A percentile compares a stretch with the other conserved stretches of the same genome.
Conservation (phyloP, 2,113 vertebrate species). For the Nycticorax nycticorax region DNA sequence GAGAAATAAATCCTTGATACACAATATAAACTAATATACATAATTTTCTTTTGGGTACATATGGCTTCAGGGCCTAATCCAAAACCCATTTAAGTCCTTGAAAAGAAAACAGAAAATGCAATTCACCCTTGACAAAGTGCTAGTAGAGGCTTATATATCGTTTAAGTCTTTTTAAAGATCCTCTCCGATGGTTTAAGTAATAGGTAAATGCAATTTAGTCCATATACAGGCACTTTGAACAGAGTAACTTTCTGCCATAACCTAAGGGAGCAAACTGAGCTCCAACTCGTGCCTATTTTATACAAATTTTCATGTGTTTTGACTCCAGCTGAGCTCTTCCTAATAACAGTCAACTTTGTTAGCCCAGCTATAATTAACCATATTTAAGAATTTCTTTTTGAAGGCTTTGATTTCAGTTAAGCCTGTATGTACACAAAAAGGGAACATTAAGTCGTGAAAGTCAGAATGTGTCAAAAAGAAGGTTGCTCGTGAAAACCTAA, state of each 20-base stretch:
- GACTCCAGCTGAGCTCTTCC: slow-evolving; percentile 36
- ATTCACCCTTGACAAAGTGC: slow-evolving; percentile 18
- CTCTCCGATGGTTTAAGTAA: slow-evolving; percentile 51
- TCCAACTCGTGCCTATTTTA: not conserved
- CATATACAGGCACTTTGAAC: not conserved
- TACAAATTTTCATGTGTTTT: slow-evolving; percentile 21
- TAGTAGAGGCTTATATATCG: slow-evolving; percentile 23
- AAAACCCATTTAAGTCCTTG: slow-evolving; percentile 47
- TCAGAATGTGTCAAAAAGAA: not conserved
- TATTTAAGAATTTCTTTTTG: slow-evolving; percentile 31
- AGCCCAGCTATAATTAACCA: slow-evolving; percentile 35
- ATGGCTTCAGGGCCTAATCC: slow-evolving; percentile 34
- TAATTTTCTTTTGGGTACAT: slow-evolving; percentile 47
- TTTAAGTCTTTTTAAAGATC: slow-evolving; percentile 52
- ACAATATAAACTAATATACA: slow-evolving; percentile 51
- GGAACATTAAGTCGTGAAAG: not conserved
- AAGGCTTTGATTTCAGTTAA: slow-evolving; percentile 28
- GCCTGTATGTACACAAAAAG: not conserved
- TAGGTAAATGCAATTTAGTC: slow-evolving; percentile 49
- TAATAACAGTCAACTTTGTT: slow-evolving; percentile 22
- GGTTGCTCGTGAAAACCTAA: not conserved
- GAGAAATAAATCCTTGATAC: slow-evolving; percentile 39
- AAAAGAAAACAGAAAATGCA: slow-evolving; percentile 42
- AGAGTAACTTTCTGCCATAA: slow-evolving; percentile 6
- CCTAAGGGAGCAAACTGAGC: slow-evolving; percentile 5